phyloP scores from a whole-genome alignment of 2,888 invertebrate species.

The Dolichomitus sp. region DNA sequence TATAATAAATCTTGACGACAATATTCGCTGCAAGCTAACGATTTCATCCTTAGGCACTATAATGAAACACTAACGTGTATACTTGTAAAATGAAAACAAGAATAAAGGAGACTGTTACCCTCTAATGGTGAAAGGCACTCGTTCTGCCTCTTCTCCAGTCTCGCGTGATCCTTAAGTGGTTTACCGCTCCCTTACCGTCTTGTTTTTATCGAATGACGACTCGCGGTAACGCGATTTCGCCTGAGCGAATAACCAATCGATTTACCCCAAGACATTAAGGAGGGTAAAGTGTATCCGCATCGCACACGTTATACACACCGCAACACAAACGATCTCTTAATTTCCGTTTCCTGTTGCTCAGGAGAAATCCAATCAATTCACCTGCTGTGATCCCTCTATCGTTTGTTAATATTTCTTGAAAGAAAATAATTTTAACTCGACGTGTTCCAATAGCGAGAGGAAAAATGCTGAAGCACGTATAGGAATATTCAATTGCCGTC shows the following conservation, averaged over 20 bases:
- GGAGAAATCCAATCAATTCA: slow-evolving; percentile 54
- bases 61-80: neutral
- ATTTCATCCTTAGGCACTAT: neutral
- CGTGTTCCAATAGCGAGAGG: neutral
- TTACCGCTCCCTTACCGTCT: slow-evolving; percentile 80
- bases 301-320: slow-evolving; percentile 44
- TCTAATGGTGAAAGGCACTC: slow-evolving; percentile 13
- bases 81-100: slow-evolving; percentile 1
- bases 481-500: neutral
- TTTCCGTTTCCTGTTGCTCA: slow-evolving; percentile 70
- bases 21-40: neutral
- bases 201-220: slow-evolving; percentile 82
- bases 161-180: slow-evolving; percentile 82
- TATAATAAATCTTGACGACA: neutral
- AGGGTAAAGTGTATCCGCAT: slow-evolving; percentile 50
- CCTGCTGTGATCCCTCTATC: slow-evolving; percentile 33
- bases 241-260: slow-evolving; percentile 84
- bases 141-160: slow-evolving; percentile 61
- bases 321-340: slow-evolving; percentile 75
- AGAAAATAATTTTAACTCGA: slow-evolving; percentile 19
- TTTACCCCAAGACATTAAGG: slow-evolving; percentile 80
- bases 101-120: slow-evolving; percentile 26
- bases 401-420: slow-evolving; percentile 21
- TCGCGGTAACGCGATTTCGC: slow-evolving; percentile 82
- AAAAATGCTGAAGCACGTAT: neutral